phyloP scores from a whole-genome alignment of 1,140 invertebrate genomes.

The Camponotus vicinus region DNA sequence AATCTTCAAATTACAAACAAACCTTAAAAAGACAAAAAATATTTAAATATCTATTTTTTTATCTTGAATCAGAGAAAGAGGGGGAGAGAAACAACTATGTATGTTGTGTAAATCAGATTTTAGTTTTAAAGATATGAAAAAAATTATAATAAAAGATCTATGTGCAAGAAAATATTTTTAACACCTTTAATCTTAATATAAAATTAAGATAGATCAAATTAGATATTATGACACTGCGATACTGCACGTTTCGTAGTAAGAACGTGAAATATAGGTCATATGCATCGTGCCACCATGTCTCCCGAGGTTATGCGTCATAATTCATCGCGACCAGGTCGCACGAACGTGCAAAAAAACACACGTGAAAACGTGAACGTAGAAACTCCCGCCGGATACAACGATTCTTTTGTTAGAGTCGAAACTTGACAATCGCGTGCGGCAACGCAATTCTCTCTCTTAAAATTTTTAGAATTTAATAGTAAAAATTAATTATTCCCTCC shows the following conservation, averaged over 20 bases:
- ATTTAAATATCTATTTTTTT: neutral
- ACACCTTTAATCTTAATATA: slow-evolving; percentile 21
- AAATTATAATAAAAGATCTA: neutral
- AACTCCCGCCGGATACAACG: too few species aligned
- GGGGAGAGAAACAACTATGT: too few species aligned
- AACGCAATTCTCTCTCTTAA: too few species aligned
- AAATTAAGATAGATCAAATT: slow-evolving; percentile 32
- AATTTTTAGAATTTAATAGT: neutral
- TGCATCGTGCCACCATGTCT: slow-evolving; percentile 65
- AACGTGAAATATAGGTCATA: slow-evolving; percentile 73
- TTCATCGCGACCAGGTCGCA: slow-evolving; percentile 60
- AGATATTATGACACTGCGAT: slow-evolving; percentile 42
- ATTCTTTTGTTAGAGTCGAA: neutral
- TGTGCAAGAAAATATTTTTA: slow-evolving; percentile 15
- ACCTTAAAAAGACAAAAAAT: neutral
- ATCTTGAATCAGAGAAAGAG: neutral
- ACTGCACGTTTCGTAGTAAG: slow-evolving; percentile 63
- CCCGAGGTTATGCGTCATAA: slow-evolving; percentile 73
- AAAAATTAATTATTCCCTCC: slow-evolving; percentile 6
- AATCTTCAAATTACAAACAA: neutral
- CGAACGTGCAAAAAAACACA: slow-evolving; percentile 56
- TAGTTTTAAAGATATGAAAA: neutral
- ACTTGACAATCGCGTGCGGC: too few species aligned
- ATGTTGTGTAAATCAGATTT: neutral
- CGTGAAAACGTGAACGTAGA: slow-evolving; percentile 56